Percentiles rank a stretch among this genome's conserved stretches.
These are phyloP conservation scores for Drosophila kikkawai DNA, from an alignment of 1,140 invertebrate genomes.

Conservation along the genomic window DNA sequence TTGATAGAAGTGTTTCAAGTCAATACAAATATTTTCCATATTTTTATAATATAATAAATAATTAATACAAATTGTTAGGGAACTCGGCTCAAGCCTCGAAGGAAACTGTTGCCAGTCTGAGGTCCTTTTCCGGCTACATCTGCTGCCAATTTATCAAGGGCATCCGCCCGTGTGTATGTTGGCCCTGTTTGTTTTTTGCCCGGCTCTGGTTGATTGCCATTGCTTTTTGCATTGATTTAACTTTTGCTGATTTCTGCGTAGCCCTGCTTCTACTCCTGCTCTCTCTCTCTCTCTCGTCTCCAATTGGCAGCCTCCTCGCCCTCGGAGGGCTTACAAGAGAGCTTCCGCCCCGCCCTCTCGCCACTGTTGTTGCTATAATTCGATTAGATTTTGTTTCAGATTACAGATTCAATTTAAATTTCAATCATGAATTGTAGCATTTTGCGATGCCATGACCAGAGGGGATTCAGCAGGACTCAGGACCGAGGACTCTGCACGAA, in stretches of 20 bases:
- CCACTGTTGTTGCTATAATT: conserved; percentile 62
- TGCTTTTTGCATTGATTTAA: conserved; percentile 65
- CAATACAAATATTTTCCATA: neutral
- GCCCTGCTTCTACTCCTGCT: neutral
- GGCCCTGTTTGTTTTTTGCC: conserved; percentile 21
- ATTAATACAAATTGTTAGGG: neutral
- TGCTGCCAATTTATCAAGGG: conserved; percentile 43
- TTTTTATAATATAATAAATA: neutral
- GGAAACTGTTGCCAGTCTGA: neutral
- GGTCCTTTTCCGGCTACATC: conserved; percentile 21
- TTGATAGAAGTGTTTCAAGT: neutral
- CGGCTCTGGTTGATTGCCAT: conserved; percentile 46
- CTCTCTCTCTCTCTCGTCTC: neutral
- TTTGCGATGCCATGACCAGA: conserved; percentile 59
- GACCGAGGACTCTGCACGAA: neutral
- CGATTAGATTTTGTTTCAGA: conserved; percentile 71
- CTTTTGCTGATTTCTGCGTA: conserved; percentile 62
- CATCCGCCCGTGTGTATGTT: conserved; percentile 14
- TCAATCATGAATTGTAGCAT: conserved; percentile 71
- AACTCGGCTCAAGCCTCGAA: neutral
- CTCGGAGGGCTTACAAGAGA: neutral
- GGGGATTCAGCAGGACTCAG: conserved; percentile 32
- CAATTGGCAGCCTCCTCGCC: neutral
- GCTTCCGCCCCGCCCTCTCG: neutral
- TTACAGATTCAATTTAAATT: conserved; percentile 72